These are phyloP conservation scores for Tetramorium alpestre DNA, from an alignment of 1,140 invertebrate species.

Conservation along the genomic window DNA sequence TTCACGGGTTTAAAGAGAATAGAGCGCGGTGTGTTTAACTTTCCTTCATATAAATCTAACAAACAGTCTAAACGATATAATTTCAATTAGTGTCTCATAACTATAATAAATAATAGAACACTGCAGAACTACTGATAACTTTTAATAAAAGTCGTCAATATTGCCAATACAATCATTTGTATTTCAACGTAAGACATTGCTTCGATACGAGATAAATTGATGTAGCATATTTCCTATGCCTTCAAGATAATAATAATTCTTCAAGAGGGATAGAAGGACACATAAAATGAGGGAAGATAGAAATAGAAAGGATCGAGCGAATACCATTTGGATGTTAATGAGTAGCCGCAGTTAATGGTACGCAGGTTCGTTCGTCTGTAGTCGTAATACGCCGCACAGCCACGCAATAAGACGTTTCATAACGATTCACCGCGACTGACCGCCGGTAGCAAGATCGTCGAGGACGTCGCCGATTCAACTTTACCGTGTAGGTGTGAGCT, in stretches of 20 bases:
- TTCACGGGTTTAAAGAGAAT: conserved; percentile 50
- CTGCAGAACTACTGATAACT: not conserved
- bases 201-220: not conserved
- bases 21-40: conserved; percentile 22
- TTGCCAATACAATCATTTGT: not conserved
- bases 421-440: conserved; percentile 28
- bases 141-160: not conserved
- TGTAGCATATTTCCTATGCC: conserved; percentile 14
- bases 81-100: not conserved
- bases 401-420: conserved; percentile 50
- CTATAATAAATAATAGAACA: not conserved
- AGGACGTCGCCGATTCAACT: conserved; percentile 47
- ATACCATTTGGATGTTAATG: conserved; percentile 57
- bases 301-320: conserved; percentile 54
- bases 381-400: conserved; percentile 28
- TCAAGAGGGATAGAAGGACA: conserved; percentile 25
- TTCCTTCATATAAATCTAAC: not conserved
- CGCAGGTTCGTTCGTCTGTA: conserved; percentile 22
- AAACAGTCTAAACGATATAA: not conserved
- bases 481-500: conserved; percentile 34
- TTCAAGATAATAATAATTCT: conserved; percentile 5
- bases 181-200: not conserved
- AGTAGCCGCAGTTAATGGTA: conserved; percentile 35
- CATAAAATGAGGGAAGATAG: conserved; percentile 22
- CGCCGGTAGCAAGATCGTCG: conserved; percentile 41